Conservation (phyloP, 2,113 vertebrate species). For the Phyllopteryx taeniolatus region DNA sequence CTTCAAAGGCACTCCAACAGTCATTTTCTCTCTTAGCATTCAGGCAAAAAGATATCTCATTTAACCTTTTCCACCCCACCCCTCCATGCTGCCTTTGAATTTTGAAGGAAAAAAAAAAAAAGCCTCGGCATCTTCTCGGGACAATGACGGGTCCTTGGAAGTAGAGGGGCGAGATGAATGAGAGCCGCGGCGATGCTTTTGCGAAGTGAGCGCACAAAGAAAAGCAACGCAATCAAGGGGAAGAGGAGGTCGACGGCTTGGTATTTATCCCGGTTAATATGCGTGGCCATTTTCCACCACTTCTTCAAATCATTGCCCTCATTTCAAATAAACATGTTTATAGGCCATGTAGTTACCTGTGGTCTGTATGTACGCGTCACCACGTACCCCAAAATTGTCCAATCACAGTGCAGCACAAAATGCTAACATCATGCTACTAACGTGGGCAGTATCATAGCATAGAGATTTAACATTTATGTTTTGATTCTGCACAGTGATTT, state of each 20-base stretch:
- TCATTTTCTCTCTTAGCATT: slow-evolving; percentile 64
- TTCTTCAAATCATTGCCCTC: slow-evolving; percentile 6
- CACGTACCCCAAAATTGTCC: not conserved
- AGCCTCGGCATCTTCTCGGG: slow-evolving; percentile 42
- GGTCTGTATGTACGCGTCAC: not conserved
- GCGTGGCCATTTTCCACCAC: slow-evolving; percentile 17
- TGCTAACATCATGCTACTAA: too few species aligned
- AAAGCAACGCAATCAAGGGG: slow-evolving; percentile 22
- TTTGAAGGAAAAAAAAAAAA: slow-evolving; percentile 30
- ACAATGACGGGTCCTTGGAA: slow-evolving; percentile 58
- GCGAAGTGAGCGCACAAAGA: slow-evolving; percentile 37
- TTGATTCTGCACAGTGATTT: too few species aligned
- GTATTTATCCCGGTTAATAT: slow-evolving; percentile 28
- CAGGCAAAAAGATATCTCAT: slow-evolving; percentile 68
- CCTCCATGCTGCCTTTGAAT: slow-evolving; percentile 48
- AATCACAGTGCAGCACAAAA: too few species aligned
- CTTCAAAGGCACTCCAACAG: slow-evolving; percentile 65
- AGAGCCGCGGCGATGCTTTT: not conserved
- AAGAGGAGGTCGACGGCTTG: slow-evolving; percentile 35
- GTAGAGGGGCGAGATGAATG: slow-evolving; percentile 29
- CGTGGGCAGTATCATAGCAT: too few species aligned
- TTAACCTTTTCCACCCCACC: slow-evolving; percentile 55
- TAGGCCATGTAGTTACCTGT: not conserved
- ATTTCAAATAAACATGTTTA: not conserved
- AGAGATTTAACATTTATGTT: too few species aligned